Conservation (phyloP, 1,140 invertebrate genomes). For the Mylabris phalerata region DNA sequence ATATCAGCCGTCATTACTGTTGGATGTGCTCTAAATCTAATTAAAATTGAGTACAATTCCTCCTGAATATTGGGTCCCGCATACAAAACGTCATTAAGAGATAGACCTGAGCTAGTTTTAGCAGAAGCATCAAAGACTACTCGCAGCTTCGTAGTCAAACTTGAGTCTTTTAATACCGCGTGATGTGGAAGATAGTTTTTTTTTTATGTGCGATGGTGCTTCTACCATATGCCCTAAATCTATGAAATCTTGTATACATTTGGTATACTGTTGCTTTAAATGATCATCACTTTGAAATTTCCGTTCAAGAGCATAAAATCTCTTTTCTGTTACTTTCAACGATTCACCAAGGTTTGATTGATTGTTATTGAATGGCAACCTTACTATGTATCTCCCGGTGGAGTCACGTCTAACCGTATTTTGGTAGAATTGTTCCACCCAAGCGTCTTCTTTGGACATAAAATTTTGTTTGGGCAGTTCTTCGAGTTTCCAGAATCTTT, state of each 20-base stretch:
- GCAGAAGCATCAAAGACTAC: slow-evolving; percentile 20
- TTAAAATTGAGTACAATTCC: slow-evolving; percentile 33
- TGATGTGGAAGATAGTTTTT: slow-evolving; percentile 38
- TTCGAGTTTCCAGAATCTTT: slow-evolving; percentile 4
- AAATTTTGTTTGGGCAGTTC: not conserved
- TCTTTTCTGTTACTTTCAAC: not conserved
- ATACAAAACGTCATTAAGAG: slow-evolving; percentile 26
- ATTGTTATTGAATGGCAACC: slow-evolving; percentile 3
- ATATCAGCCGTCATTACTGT: slow-evolving; percentile 32
- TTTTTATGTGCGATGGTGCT: too few relatives aligned
- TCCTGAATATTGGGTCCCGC: slow-evolving; percentile 34
- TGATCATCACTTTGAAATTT: not conserved
- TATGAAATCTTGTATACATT: not conserved
- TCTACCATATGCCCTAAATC: not conserved
- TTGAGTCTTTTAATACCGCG: slow-evolving; percentile 22
- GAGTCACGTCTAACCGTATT: not conserved
- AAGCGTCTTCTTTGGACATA: not conserved
- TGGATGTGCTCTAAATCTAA: slow-evolving; percentile 36
- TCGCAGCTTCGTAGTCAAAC: slow-evolving; percentile 29
- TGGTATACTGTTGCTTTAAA: not conserved
- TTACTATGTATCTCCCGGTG: slow-evolving; percentile 1
- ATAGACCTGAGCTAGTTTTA: slow-evolving; percentile 22
- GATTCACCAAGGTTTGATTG: not conserved
- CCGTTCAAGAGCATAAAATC: not conserved
- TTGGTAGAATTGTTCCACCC: not conserved